phyloP scores from a whole-genome alignment of 30 jellyfish, hydroid and myxozoan genomes.

The Euphysa ruthae region DNA sequence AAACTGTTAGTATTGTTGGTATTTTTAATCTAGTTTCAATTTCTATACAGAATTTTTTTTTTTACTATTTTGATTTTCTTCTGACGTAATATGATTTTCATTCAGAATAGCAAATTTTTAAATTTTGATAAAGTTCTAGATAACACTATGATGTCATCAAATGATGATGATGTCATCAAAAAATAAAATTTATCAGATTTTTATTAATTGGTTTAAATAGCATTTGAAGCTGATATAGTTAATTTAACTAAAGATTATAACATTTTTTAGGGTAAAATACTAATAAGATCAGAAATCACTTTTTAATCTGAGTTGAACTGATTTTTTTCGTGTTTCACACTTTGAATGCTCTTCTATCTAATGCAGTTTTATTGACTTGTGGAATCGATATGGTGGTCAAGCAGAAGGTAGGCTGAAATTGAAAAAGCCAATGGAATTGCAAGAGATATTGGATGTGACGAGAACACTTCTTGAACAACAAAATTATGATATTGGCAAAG shows the following conservation, averaged over 20 bases:
- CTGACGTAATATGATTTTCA: neutral
- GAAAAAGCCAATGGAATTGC: constrained; percentile 87
- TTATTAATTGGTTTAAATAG: neutral
- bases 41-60: neutral
- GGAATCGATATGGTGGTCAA: constrained; percentile 82
- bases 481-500: constrained; percentile 11
- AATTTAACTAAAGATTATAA: no score
- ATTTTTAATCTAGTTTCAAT: neutral
- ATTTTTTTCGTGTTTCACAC: neutral
- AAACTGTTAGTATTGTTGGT: constrained; percentile 50
- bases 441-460: constrained; percentile 89
- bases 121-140: neutral
- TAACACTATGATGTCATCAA: neutral
- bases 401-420: constrained; percentile 87
- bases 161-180: neutral
- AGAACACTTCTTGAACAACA: constrained; percentile 56
- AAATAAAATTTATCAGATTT: neutral
- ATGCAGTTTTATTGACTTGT: constrained; percentile 79
- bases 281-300: no score
- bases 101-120: neutral
- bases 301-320: no score
- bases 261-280: no score
- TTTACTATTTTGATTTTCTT: neutral
- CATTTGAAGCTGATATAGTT: no score
- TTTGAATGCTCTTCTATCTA: no score